Percentiles rank a stretch among this genome's conserved stretches.
Conservation (phyloP, 64 coral and sea anemone species). For the Dendronephthya gigantea region DNA sequence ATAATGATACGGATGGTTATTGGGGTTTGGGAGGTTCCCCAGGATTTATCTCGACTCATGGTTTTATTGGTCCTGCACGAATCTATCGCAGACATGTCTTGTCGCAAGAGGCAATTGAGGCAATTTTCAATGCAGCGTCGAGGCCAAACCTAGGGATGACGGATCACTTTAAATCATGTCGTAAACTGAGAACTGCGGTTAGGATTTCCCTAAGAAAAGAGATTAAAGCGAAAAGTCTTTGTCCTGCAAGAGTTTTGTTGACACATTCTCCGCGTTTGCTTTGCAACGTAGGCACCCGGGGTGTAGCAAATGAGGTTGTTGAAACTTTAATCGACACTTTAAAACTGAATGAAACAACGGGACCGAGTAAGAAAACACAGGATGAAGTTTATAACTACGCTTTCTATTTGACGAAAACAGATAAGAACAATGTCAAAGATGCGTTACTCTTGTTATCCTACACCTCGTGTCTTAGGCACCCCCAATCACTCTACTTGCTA, state of each 20-base stretch:
- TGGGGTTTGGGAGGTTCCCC: constrained; percentile 70
- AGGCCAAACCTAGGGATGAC: neutral
- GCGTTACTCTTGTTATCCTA: neutral
- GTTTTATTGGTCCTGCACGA: constrained; percentile 59
- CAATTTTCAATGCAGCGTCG: neutral
- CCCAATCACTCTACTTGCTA: constrained; percentile 39
- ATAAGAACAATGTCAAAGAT: neutral
- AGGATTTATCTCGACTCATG: constrained; percentile 55
- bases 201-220: neutral
- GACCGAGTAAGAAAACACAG: neutral
- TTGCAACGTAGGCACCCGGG: neutral
- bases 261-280: neutral
- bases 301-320: neutral
- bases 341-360: neutral
- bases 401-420: neutral
- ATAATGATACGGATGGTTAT: constrained; percentile 77
- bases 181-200: neutral
- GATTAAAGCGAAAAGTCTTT: neutral
- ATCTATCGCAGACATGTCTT: constrained; percentile 59
- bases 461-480: constrained; percentile 45
- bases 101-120: constrained; percentile 5
- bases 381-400: neutral
- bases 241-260: neutral
- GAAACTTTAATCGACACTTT: neutral
- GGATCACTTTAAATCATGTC: neutral